Base-by-base conservation (phyloP, 2,113 vertebrate species). In the Daphoenositta chrysoptera region DNA sequence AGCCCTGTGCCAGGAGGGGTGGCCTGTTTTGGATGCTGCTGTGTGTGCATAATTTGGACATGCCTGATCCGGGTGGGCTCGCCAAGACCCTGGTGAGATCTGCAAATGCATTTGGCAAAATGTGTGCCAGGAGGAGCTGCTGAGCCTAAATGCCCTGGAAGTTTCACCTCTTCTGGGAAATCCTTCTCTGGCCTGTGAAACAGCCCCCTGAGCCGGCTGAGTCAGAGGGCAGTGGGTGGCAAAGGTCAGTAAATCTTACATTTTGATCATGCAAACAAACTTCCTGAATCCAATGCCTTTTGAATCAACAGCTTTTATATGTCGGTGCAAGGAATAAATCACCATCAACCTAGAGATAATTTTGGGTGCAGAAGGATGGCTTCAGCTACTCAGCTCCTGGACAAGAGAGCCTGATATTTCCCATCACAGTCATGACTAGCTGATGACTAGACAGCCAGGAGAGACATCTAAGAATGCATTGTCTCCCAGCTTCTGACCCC, bases 1-100 rank as follows among this genome's bases (percentile, higher is more conserved):
- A 39, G 28, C 42, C 3, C 3, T 1, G 1, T 54, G 90, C 73
- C 93, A 94, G 69, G 33, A 94, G n/a, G 23, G 40, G 7, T 5
- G 1, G 27, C 57, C 40, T 22, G 3, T 37, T 86, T 80, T 77
- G 91, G 58, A 83, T 50, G 80, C 64, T 88, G 76, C 68, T 65
- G n/a, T 77, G 19, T 51, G 31, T 66, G 60, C 33, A 56, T 73
- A 57, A 70, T 73, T 73, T 83, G 76, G 58, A 53, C 45, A 35
- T 0, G 2, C 26, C 47, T 91, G 54, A 68, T 71, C 22, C 0
- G 0, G 39, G 33, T 4, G 11, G 51, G 11, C 81, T 84, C 0
- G 4, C 77, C 77, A 91, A 60, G 78, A 83, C 77, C 73, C 30
- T 27, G 42, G 53, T 45, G 42, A 37, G 40, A 13, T 57, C 86